A percentile compares a stretch with the other conserved stretches of the same genome.
phyloP scores from a whole-genome alignment of 2,888 invertebrate genomes.

The Himalopsyche tibetana region DNA sequence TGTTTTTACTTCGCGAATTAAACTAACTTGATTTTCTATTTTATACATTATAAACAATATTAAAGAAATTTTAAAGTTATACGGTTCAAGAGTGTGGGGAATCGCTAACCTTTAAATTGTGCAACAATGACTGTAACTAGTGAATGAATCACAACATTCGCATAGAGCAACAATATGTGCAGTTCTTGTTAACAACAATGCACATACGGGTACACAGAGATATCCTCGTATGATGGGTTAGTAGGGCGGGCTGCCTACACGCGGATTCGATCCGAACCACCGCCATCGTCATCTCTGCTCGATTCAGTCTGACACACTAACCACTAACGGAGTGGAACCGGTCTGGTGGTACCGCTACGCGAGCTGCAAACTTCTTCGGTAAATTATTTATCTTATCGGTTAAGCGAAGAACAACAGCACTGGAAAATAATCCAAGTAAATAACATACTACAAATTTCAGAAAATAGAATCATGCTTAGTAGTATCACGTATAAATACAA shows the following conservation, averaged over 20 bases:
- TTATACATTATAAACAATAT: no score
- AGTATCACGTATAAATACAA: no score
- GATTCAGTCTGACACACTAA: slow-evolving; percentile 51
- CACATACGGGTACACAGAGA: neutral
- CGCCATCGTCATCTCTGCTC: slow-evolving; percentile 14
- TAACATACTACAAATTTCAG: neutral
- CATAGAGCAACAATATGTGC: neutral
- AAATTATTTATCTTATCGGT: slow-evolving; percentile 1
- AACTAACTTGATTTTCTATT: no score
- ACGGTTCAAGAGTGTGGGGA: no score
- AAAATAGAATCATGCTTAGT: no score
- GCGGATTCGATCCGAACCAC: slow-evolving; percentile 41
- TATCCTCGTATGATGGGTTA: slow-evolving; percentile 39
- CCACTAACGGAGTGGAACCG: slow-evolving; percentile 43
- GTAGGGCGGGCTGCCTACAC: slow-evolving; percentile 48
- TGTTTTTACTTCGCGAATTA: no score
- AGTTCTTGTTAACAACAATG: slow-evolving; percentile 12
- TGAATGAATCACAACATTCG: neutral
- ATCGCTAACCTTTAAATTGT: no score
- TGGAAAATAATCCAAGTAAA: neutral
- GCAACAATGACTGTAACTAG: no score
- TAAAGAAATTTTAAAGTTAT: no score
- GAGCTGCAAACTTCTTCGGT: slow-evolving; percentile 1
- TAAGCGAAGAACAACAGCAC: neutral
- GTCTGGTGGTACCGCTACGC: slow-evolving; percentile 44